A percentile compares a stretch with the other conserved stretches of the same genome.
phyloP scores from a whole-genome alignment of 2,113 vertebrate species.

The Hippocampus barbouri region DNA sequence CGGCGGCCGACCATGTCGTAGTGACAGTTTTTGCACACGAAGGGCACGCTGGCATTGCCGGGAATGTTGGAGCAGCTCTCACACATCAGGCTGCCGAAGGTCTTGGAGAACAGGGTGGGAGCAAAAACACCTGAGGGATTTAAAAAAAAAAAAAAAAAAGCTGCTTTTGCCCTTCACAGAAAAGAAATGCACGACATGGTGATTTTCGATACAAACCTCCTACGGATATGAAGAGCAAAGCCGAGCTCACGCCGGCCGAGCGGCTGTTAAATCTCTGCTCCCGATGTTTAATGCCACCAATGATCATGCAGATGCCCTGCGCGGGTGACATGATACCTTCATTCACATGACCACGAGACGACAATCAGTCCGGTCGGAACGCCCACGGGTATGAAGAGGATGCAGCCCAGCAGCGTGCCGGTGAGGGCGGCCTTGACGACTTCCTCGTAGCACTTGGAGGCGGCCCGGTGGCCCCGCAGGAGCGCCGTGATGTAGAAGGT shows the following conservation, averaged over 20 bases:
- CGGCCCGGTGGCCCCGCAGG: slow-evolving; percentile 74
- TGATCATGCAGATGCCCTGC: slow-evolving; percentile 88
- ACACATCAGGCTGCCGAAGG: slow-evolving; percentile 81
- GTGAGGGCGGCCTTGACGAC: slow-evolving; percentile 82
- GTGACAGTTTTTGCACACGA: slow-evolving; percentile 81
- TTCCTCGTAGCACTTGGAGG: slow-evolving; percentile 80
- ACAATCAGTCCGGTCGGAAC: neutral
- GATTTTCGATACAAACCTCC: slow-evolving; percentile 71
- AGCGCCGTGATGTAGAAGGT: slow-evolving; percentile 89
- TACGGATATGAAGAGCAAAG: slow-evolving; percentile 84
- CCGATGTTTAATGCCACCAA: slow-evolving; percentile 82
- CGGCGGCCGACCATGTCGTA: slow-evolving; percentile 75
- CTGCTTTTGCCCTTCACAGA: neutral
- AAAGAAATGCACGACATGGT: neutral
- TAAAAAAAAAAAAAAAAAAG: neutral
- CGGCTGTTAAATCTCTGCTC: slow-evolving; percentile 87
- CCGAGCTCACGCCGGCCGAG: slow-evolving; percentile 81
- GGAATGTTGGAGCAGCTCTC: slow-evolving; percentile 76
- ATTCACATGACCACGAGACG: neutral
- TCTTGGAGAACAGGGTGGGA: slow-evolving; percentile 86
- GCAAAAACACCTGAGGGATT: slow-evolving; percentile 79
- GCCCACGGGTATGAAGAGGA: slow-evolving; percentile 83
- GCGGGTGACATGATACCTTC: neutral
- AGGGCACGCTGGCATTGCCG: slow-evolving; percentile 68
- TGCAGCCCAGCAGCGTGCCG: slow-evolving; percentile 81